A percentile compares a stretch with the other conserved stretches of the same genome.
Conservation (phyloP, 1,140 invertebrate species). For the Aphidius ervi region DNA sequence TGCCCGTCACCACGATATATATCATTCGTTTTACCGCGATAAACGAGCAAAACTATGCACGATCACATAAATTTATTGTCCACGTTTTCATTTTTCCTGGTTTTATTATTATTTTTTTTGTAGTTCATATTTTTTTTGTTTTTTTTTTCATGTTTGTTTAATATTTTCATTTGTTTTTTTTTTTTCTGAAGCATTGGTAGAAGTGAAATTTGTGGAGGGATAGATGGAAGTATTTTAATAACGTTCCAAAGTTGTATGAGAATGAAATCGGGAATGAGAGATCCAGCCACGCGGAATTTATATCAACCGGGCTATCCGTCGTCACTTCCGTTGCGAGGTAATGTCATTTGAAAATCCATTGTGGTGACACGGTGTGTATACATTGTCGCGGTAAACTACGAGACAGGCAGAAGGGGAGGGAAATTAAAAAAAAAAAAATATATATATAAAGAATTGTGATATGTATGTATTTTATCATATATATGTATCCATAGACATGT, state of each 20-base stretch:
- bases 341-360: slow-evolving; percentile 15
- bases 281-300: slow-evolving; percentile 8
- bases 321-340: slow-evolving; percentile 7
- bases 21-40: slow-evolving; percentile 3
- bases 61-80: slow-evolving; percentile 9
- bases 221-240: slow-evolving; percentile 2
- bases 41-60: slow-evolving; percentile 9
- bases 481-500: neutral
- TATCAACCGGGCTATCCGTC: slow-evolving; percentile 1
- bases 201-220: too few relatives aligned
- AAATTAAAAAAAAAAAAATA: neutral
- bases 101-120: slow-evolving; percentile 5
- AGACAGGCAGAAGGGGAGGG: neutral
- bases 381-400: neutral
- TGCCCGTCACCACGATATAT: slow-evolving; percentile 15
- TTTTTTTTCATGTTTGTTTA: neutral
- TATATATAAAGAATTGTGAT: too few relatives aligned
- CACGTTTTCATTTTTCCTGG: neutral
- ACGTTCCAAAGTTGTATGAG: neutral
- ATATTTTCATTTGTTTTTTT: too few relatives aligned
- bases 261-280: neutral
- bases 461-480: too few relatives aligned
- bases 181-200: too few relatives aligned
- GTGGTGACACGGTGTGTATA: neutral
- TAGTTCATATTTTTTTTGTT: slow-evolving; percentile 11